phyloP scores from a whole-genome alignment of 2,888 invertebrate species.

The Cecidostiba fungosa region DNA sequence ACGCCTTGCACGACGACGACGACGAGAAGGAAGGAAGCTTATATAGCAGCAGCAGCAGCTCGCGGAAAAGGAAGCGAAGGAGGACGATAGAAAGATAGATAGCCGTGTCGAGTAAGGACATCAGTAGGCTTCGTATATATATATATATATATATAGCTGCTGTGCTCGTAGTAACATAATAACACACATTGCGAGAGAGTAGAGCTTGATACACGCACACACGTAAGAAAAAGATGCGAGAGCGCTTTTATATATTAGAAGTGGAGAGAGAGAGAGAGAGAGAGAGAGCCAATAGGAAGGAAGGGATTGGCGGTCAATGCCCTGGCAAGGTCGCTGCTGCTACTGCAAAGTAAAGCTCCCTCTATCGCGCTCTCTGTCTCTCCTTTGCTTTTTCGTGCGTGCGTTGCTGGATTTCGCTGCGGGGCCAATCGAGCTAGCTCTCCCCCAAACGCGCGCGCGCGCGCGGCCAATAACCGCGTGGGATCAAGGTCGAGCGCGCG shows the following conservation, averaged over 20 bases:
- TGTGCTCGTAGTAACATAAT: slow-evolving; percentile 63
- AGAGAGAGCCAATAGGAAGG: slow-evolving; percentile 65
- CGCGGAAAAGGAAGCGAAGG: slow-evolving; percentile 31
- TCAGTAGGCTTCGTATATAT: not conserved
- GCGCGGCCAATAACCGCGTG: slow-evolving; percentile 78
- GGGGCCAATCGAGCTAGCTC: slow-evolving; percentile 59
- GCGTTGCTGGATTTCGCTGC: slow-evolving; percentile 56
- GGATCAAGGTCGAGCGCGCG: slow-evolving; percentile 74
- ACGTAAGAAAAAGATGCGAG: slow-evolving; percentile 53
- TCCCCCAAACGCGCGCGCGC: slow-evolving; percentile 66
- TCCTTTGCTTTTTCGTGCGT: slow-evolving; percentile 16
- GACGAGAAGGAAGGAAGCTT: not conserved
- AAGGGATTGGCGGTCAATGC: slow-evolving; percentile 76
- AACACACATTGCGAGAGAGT: slow-evolving; percentile 60
- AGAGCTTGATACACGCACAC: not conserved
- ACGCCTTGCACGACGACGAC: not conserved
- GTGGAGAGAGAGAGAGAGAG: too few species aligned
- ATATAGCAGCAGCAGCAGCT: not conserved
- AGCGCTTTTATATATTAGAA: slow-evolving; percentile 61
- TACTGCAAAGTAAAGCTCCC: slow-evolving; percentile 51
- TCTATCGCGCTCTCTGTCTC: slow-evolving; percentile 48
- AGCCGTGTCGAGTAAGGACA: not conserved
- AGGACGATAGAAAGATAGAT: not conserved
- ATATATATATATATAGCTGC: not conserved
- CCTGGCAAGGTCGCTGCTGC: slow-evolving; percentile 76